These are phyloP conservation scores for Aegotheles bennettii DNA, from an alignment of 2,113 vertebrate genomes.

Conservation along the genomic window DNA sequence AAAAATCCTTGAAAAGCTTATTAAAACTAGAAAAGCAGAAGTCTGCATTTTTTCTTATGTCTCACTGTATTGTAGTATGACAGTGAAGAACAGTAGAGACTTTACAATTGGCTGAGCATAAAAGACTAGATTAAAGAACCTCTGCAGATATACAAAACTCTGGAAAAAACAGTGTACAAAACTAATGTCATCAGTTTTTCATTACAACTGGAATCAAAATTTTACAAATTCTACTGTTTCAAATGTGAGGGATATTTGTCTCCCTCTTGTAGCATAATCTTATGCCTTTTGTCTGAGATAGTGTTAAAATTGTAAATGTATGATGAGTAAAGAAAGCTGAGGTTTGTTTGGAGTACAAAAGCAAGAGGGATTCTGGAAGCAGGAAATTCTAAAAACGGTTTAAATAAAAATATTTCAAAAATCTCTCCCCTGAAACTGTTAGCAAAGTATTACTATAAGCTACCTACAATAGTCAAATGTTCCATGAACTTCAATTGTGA, in stretches of 20 bases:
- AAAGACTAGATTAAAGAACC: neutral
- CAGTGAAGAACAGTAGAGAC: neutral
- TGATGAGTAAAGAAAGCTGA: neutral
- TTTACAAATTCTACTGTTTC: neutral
- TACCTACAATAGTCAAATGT: neutral
- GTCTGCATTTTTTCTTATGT: neutral
- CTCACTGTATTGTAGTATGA: neutral
- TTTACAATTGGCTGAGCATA: neutral
- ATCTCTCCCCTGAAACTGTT: neutral
- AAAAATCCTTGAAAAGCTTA: conserved; percentile 9
- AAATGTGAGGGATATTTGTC: neutral
- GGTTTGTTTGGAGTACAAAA: neutral
- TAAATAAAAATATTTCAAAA: neutral
- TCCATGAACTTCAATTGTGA: neutral
- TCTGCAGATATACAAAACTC: neutral
- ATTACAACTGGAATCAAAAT: neutral
- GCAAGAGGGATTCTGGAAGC: neutral
- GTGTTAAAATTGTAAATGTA: neutral
- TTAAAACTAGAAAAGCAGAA: conserved; percentile 26
- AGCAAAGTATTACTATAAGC: neutral
- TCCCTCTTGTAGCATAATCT: neutral
- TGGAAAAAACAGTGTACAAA: neutral
- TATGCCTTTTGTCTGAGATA: neutral
- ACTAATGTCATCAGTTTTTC: neutral
- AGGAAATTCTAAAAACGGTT: neutral